These are phyloP conservation scores for Sicus ferrugineus DNA, from an alignment of 2,888 invertebrate species.

Conservation along the genomic window DNA sequence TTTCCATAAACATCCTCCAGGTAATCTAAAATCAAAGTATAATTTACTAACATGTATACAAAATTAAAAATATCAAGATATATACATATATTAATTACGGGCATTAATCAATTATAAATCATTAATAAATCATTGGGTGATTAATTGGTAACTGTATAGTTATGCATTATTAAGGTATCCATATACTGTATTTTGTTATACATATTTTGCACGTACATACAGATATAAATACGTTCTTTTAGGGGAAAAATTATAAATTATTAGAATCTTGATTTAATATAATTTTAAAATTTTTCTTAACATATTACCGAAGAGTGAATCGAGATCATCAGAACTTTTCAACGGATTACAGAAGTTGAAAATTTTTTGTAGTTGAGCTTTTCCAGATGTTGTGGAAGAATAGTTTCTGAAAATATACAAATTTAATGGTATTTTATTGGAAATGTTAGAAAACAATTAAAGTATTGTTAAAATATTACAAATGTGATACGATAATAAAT, in stretches of 20 bases:
- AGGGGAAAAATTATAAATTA: background rate
- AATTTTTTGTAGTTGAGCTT: slow-evolving; percentile 72
- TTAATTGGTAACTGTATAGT: no score
- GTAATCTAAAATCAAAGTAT: slow-evolving; percentile 68
- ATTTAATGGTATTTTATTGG: background rate
- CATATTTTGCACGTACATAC: no score
- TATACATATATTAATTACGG: no score
- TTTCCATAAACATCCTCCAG: slow-evolving; percentile 77
- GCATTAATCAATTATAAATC: no score
- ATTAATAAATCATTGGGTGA: no score
- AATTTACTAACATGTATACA: slow-evolving; percentile 65
- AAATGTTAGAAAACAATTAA: background rate
- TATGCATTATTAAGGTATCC: no score
- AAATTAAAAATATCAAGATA: no score
- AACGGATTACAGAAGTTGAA: slow-evolving; percentile 82
- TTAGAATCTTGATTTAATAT: background rate
- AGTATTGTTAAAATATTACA: background rate
- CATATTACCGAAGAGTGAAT: slow-evolving; percentile 41
- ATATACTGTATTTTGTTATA: no score
- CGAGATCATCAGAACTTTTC: slow-evolving; percentile 68
- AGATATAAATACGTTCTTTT: background rate
- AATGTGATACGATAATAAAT: background rate
- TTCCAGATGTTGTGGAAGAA: slow-evolving; percentile 71
- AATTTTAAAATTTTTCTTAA: slow-evolving; percentile 1
- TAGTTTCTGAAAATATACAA: slow-evolving; percentile 45